phyloP scores from a whole-genome alignment of 2,113 vertebrate species.

The Protomyctophum bolini region DNA sequence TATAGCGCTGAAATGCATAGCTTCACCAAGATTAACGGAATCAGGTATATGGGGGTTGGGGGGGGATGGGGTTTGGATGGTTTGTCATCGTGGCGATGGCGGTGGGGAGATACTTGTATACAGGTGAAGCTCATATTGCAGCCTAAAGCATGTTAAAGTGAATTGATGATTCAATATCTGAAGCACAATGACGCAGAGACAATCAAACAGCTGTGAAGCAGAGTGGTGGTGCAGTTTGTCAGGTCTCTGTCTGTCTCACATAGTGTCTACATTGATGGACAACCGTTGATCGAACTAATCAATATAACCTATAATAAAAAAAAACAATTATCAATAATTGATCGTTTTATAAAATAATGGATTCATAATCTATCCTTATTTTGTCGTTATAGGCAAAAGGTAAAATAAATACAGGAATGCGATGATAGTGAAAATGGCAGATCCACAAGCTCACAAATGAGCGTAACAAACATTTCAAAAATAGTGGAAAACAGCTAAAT shows the following conservation, averaged over 20 bases:
- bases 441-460: no score
- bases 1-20: constrained; percentile 93
- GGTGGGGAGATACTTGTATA: constrained; percentile 38
- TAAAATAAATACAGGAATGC: no score
- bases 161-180: constrained; percentile 63
- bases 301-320: no score
- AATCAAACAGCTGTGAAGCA: constrained; percentile 49
- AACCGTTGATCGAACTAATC: no score
- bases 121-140: constrained; percentile 66
- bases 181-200: constrained; percentile 57
- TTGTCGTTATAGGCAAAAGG: no score
- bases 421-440: no score
- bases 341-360: no score
- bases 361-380: no score
- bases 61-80: neutral
- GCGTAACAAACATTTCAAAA: no score
- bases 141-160: constrained; percentile 57
- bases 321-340: no score
- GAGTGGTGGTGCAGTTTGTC: constrained; percentile 25
- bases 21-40: constrained; percentile 52
- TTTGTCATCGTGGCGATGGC: neutral
- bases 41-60: constrained; percentile 13
- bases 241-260: neutral
- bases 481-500: no score
- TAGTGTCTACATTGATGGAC: neutral